Evolutionary conservation across 2,888 invertebrate species (phyloP), one percentile per base, ranked within the genome.

Genomic region (Eupithecia centaureata): DNA sequence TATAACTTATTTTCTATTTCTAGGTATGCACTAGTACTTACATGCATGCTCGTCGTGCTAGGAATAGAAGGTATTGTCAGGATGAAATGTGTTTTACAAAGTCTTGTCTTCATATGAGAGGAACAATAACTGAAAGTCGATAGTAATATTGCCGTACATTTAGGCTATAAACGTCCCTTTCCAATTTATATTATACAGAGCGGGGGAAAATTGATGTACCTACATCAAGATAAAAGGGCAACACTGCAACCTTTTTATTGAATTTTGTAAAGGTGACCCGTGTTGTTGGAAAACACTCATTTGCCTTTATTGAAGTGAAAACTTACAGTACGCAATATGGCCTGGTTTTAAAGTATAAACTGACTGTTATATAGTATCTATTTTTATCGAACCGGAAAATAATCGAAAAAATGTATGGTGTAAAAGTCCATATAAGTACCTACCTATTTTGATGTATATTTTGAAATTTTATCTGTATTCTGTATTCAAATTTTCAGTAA

Each of bases 1-100:
- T n/a, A 67, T 73, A 75, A 77, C 75, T 75, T 74, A 32, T 10
- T 32, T 32, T 32, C 10, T 32, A 32, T 32, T 8, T 10, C 32
- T 5, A 32, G 8, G 8, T 1, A 32, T 5, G 10, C 10, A 5
- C 1, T 1, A 8, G n/a, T n/a, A n/a, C n/a, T n/a, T n/a, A n/a
- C n/a, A 10, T 8, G 8, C 10, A 8, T 8, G 32, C 10, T 10
- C 10, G 10, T 10, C 10, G 10, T 32, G 7, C 32, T 10, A 1
- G 1, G 32, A 32, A 32, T 15, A 35, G 35, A 35, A 35, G 15
- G 13, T 35, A 3, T 35, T 35, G 32, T 35, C 35, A 35, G 15
- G 15, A 35, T 35, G 35, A 35, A 35, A 35, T 35, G 32, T 35
- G 35, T 35, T 15, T 15, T 15, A 15, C 15, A 15, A 35, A 35